Base-by-base conservation (phyloP, 2,797 vertebrate species). In the Scomberomorus guttatus region DNA sequence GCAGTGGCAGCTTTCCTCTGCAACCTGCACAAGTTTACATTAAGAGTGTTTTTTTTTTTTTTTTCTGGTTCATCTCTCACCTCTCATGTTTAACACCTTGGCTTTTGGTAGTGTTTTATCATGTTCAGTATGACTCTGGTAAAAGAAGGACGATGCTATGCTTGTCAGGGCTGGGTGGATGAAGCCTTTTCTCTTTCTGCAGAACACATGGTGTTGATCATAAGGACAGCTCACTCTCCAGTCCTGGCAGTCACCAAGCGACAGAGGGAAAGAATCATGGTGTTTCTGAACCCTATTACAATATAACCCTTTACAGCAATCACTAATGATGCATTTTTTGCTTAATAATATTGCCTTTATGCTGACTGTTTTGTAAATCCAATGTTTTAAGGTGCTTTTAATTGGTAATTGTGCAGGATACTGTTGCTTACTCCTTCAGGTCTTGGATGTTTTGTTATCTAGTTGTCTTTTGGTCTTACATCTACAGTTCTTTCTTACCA, bases 121-220 rank as follows among this genome's bases (percentile, higher is more conserved):
- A 32, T 78, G 50, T 78, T 72, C 42, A 56, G n/a, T 13, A 5
- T 66, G 75, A 42, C 52, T 83, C 66, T 68, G 54, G 56, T 27
- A 52, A 72, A 42, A 50, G 44, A 84, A 39, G 22, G 44, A 73
- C 64, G 66, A 70, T 56, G n/a, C 48, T 70, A 66, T 65, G 39
- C 65, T 62, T 72, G 50, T 82, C 42, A 61, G 44, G n/a, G 11
- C 37, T 81, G 70, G 37, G 72, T 75, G 59, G 20, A 37, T 83
- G 37, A 81, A 76, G 51, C 60, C n/a, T 69, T 81, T 72, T 87
- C 61, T 82, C 57, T 72, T 71, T 77, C 77, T 85, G 61, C 79
- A 65, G 62, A 91, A 87, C 91, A 92, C 91, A 93, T 92, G 93
- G 89, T 89, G 81, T 90, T 89, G 75, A 91, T 93, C 87, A 92